Conservation (phyloP, 2,797 vertebrate species). For the Anabacerthia variegaticeps region DNA sequence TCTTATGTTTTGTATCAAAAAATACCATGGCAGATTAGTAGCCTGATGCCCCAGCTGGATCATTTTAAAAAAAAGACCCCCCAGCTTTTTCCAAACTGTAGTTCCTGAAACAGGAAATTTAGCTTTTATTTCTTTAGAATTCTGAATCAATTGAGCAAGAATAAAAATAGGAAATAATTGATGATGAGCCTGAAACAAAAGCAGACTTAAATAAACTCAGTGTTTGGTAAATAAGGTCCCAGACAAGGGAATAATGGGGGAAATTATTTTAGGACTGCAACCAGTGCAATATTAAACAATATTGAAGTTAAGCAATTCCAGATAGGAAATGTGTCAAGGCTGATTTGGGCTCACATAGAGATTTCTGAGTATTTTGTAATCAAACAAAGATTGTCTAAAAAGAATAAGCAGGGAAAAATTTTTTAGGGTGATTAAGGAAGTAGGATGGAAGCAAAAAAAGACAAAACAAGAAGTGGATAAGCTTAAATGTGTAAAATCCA, state of each 20-base stretch:
- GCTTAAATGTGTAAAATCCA: not conserved
- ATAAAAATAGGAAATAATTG: not conserved
- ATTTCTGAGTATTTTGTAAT: not conserved
- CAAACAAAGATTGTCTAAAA: not conserved
- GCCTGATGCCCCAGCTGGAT: not conserved
- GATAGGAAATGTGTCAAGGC: not conserved
- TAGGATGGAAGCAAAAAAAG: not conserved
- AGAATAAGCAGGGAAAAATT: not conserved
- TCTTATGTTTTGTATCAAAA: not conserved
- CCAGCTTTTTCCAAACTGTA: not conserved
- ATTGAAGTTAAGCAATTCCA: not conserved
- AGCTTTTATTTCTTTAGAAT: not conserved
- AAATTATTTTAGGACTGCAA: not conserved
- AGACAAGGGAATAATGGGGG: not conserved
- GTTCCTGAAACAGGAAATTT: not conserved
- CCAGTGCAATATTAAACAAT: not conserved
- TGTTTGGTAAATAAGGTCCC: not conserved
- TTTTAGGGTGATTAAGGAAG: not conserved
- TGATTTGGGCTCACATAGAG: not conserved
- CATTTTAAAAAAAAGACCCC: not conserved
- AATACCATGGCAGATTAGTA: not conserved
- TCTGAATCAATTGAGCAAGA: not conserved
- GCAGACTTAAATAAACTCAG: not conserved
- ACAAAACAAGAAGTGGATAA: not conserved
- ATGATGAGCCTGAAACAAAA: not conserved